Percentiles rank a stretch among this genome's conserved stretches.
These are phyloP conservation scores for Epicampocera succincta DNA, from an alignment of 2,888 invertebrate genomes.

Conservation along the genomic window DNA sequence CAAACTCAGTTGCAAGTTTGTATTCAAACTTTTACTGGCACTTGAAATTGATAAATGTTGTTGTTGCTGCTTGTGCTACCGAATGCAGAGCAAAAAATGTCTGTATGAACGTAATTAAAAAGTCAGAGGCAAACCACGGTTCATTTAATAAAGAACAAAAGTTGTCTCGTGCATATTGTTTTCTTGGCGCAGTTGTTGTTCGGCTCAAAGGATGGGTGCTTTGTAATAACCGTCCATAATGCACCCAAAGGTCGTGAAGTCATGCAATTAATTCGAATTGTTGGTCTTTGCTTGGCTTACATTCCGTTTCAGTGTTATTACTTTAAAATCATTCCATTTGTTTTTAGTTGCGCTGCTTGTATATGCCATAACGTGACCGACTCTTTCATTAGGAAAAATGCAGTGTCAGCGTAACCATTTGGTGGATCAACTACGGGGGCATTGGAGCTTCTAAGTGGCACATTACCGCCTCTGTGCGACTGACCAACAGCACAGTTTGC, in stretches of 20 bases:
- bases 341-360: not conserved
- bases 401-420: no score
- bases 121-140: slow-evolving; percentile 56
- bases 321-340: not conserved
- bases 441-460: no score
- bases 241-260: slow-evolving; percentile 52
- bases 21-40: slow-evolving; percentile 15
- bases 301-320: not conserved
- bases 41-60: slow-evolving; percentile 10
- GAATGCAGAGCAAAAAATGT: not conserved
- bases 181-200: slow-evolving; percentile 26
- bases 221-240: slow-evolving; percentile 40
- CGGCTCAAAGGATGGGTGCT: slow-evolving; percentile 4
- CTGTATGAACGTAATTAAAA: slow-evolving; percentile 47
- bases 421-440: no score
- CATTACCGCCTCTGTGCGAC: no score
- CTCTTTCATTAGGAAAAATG: not conserved
- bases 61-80: not conserved
- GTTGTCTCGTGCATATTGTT: slow-evolving; percentile 49
- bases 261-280: slow-evolving; percentile 62
- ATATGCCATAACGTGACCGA: not conserved
- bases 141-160: slow-evolving; percentile 61
- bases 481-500: no score
- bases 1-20: not conserved
- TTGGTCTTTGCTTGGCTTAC: slow-evolving; percentile 45